Evolutionary conservation across 2,113 vertebrate genomes (phyloP).

Genomic region (Anguilla japonica): DNA sequence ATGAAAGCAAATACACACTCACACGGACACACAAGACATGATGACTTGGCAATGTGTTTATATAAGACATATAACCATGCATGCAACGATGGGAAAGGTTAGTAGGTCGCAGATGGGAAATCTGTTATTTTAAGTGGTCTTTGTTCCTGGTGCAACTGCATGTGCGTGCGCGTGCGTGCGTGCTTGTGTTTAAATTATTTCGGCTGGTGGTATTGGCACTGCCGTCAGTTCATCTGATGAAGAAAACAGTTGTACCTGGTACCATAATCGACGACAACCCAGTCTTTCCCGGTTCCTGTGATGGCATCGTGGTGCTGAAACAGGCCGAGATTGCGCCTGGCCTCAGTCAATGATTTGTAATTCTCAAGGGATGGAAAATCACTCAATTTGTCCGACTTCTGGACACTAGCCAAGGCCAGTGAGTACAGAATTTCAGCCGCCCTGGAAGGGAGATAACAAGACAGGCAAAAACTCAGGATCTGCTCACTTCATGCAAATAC

Average conservation of each 20-base stretch:
- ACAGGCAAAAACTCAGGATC: neutral
- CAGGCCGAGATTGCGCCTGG: constrained; percentile 80
- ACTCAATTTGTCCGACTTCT: constrained; percentile 62
- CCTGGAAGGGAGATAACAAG: constrained; percentile 57
- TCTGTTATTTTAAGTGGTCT: neutral
- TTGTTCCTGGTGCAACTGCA: neutral
- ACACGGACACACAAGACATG: neutral
- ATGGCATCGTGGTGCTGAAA: constrained; percentile 94
- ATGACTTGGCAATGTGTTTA: neutral
- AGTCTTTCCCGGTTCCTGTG: constrained; percentile 85
- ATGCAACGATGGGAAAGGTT: neutral
- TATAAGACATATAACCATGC: neutral
- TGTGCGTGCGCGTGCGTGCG: neutral
- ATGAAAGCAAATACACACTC: neutral
- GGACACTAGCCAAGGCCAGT: constrained; percentile 75
- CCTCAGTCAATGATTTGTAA: constrained; percentile 74
- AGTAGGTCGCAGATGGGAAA: constrained; percentile 1
- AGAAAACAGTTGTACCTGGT: constrained; percentile 73
- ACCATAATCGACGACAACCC: constrained; percentile 89
- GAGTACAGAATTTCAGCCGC: constrained; percentile 87
- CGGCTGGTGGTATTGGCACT: neutral
- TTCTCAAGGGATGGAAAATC: constrained; percentile 73
- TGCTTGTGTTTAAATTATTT: neutral
- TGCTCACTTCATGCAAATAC: neutral
- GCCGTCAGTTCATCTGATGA: neutral